Conservation (phyloP, 2,113 vertebrate genomes). For the Psilopsiagon aurifrons region DNA sequence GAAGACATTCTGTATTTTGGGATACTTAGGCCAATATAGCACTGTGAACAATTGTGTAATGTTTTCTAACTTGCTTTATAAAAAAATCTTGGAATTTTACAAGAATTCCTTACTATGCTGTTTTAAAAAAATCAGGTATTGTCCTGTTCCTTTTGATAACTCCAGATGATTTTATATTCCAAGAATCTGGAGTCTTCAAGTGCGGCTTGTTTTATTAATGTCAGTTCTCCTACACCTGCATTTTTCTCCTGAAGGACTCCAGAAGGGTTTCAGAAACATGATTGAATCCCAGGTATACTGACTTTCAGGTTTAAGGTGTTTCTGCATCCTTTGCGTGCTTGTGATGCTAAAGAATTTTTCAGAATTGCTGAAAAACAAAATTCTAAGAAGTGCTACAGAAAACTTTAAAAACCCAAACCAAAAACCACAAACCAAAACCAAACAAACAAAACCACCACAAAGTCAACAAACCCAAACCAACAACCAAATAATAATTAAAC, state of each 20-base stretch:
- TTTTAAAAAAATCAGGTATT: neutral
- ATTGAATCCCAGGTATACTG: neutral
- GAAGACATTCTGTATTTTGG: neutral
- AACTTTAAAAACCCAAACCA: neutral
- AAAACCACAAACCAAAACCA: neutral
- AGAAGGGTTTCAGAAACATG: neutral
- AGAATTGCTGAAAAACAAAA: neutral
- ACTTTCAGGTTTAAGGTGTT: neutral
- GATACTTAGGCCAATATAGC: neutral
- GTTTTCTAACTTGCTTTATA: neutral
- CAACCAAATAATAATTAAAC: neutral
- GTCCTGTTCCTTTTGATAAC: neutral
- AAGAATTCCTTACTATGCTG: neutral
- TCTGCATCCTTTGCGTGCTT: neutral
- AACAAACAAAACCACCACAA: neutral
- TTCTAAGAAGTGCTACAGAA: neutral
- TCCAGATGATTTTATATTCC: neutral
- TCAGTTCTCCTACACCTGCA: neutral
- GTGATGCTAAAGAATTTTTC: neutral
- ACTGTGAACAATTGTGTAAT: neutral
- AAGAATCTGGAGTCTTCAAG: neutral
- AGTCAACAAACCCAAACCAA: neutral
- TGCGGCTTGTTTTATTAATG: neutral
- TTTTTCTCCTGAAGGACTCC: neutral
- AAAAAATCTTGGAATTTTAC: neutral